Evolutionary conservation across 2,113 vertebrate species (phyloP), one percentile per base, ranked within the genome.

Genomic region (Telmatochromis brachygnathus): DNA sequence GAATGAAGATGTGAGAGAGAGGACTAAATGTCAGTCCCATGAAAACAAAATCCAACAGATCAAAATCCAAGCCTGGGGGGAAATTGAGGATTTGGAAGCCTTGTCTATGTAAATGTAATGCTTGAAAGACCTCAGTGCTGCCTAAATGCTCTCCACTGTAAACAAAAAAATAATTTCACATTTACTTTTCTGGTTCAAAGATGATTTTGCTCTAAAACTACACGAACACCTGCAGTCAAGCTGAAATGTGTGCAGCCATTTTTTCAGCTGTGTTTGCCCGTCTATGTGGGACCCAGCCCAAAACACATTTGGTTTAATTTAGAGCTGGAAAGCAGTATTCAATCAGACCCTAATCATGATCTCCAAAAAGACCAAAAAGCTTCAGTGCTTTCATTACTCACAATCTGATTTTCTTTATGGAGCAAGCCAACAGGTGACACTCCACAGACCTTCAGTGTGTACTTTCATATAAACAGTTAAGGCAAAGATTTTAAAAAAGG

Each of bases 231-330:
- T 89, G 89, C 79, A 77, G 30, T 73, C 39, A 51, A 68, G 53
- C 73, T 82, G 42, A 45, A 84, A 77, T 15, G 33, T 23, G 49
- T 19, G 12, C 79, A 49, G 80, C 70, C 73, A 15, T 88, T 80
- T 83, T 82, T 75, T 89, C 77, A 89, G 58, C 82, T 85, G 45
- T 88, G 75, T 81, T 77, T 89, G 84, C 60, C 75, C 51, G 60
- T 90, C 35, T 54, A 49, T 47, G 19, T 28, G 85, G 37, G 80
- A 87, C 88, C 79, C 83, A 28, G 45, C 88, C 87, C 91, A 49
- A 79, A 87, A 83, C 28, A 87, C 93, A 93, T 94, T 95, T 92
- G 92, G 85, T 91, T 95, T 77, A 79, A 90, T 91, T 94, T 89
- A 94, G 75, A 62, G 80, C 79, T 70, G 81, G 82, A 86, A 73